Base-by-base conservation (phyloP, 2,797 vertebrate genomes). In the Hirundo rustica region DNA sequence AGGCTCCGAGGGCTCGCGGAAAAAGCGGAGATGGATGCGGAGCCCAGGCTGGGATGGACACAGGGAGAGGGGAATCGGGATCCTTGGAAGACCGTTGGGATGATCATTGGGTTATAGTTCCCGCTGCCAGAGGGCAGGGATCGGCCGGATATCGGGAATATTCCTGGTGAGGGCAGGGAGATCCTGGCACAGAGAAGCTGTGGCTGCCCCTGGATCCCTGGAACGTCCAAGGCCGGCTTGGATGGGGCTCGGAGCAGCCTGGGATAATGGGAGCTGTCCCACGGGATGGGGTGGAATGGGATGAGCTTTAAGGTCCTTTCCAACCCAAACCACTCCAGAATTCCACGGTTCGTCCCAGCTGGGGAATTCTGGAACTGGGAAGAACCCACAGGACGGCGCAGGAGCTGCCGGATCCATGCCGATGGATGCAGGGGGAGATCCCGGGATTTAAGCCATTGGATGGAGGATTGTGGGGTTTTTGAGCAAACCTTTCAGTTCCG, bases 361-460 rank as follows among this genome's bases (percentile, higher is more conserved):
- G 9, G n/a, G 20, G 10, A 23, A 5, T 3, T 38, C 27, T 40
- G 51, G 5, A 22, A 0, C 6, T 4, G 50, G 61, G 80, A 42
- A 48, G 60, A 22, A 4, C 6, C 20, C 22, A 3, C 1, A 7
- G 81, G 47, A 9, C 4, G 16, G 72, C 21, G 17, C 2, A 2
- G 57, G 44, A 27, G 18, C 38, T 20, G 29, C 13, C 0, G 1
- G 78, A 22, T 16, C 42, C 25, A 0, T 3, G 1, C 25, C 0
- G 0, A 8, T 6, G 16, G 53, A 22, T 7, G 7, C 1, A 4
- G 34, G 48, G 53, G 30, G 30, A 60, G 18, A 45, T 36, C 17
- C 1, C 0, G 1, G 29, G 15, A 14, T 53, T 16, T 5, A 3
- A 21, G 21, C 12, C 53, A 0, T 11, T 3, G 36, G 32, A 8